Base-by-base conservation (phyloP, 2,888 invertebrate genomes). In the Scaptomyza caliginosa region DNA sequence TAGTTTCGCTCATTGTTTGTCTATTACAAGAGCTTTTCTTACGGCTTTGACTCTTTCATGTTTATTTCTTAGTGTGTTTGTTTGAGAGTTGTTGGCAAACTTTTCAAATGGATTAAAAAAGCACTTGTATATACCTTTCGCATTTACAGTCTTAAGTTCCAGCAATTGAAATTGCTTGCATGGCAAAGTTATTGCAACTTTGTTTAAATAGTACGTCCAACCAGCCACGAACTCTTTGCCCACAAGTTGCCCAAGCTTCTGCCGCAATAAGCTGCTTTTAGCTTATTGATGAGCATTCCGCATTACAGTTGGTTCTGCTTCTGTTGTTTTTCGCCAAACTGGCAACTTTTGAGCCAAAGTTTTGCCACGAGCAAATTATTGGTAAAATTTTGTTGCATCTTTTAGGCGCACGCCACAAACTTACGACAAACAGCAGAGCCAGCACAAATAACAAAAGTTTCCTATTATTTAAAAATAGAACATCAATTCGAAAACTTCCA, bases 91-190 rank as follows among this genome's bases (percentile, higher is more conserved):
- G 46, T 21, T 21, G 45, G 60, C 38, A 70, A 81, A 77, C 52
- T 81, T 81, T 69, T 74, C 60, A 77, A 85, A 85, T 82, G 77
- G 81, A 85, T 85, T 81, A 71, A 79, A 76, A 76, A 77, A 84
- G 79, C 82, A 82, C 72, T 82, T 78, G 77, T 64, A 52, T 8
- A 66, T 71, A 69, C 62, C 79, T 71, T 67, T 28, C 11, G 34
- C 39, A 46, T n/a, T 28, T 26, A 17, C n/a, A 30, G 28, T 52
- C 64, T 50, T 16, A 16, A 42, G 52, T 59, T 63, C 7, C 42
- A 24, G 32, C 51, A 46, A 57, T 48, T 34, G 39, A 50, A 42
- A 54, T 48, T 51, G 66, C 70, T 68, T 55, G 66, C 74, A 75
- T 56, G 52, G 48, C 65, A 67, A 85, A 85, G 79, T 85, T 81